Evolutionary conservation across 2,797 vertebrate species (phyloP), one percentile per base, ranked within the genome.

Genomic region (Rallus crepitans): DNA sequence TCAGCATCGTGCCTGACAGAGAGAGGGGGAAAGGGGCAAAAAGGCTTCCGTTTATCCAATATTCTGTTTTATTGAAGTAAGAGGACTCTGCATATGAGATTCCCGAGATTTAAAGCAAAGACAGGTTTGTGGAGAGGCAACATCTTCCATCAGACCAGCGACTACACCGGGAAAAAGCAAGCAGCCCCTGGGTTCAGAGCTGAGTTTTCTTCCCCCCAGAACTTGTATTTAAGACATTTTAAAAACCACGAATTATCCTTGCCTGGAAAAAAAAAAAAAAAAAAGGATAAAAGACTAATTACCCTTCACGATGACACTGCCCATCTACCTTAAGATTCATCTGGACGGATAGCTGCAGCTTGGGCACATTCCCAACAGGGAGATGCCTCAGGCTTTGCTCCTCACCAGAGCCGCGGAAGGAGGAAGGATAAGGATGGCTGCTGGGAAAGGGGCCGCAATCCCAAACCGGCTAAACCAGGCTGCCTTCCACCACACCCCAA

Each of bases 401-500:
- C 87, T 60, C 63, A 14, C 12, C 17, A 3, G 64, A 28, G n/a
- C 73, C 37, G 5, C 18, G 47, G 65, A 40, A 71, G 59, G 45
- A 47, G 45, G 45, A 47, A 48, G 47, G 47, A 48, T 48, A 48
- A 48, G 47, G 65, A 25, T 0, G 24, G 53, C 65, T 86, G 69
- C 90, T 80, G 90, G 96, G 91, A 81, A 82, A 52, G 73, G 53
- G 84, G 86, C 90, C 42, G 64, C 35, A 92, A 95, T 89, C 90
- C 89, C 90, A 95, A 95, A 95, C 89, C 76, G 27, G 90, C 92
- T 35, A 28, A 69, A 9, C 95, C 90, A 82, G 94, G 81, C 73
- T 3, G 28, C 80, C 85, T 83, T 85, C 93, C 95, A 95, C 71
- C 65, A 37, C 87, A 78, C 81, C 96, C 95, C 90, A 83, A 95